phyloP scores from a whole-genome alignment of 37 sponge, comb jelly and placozoan species.

The Halichondria panicea region DNA sequence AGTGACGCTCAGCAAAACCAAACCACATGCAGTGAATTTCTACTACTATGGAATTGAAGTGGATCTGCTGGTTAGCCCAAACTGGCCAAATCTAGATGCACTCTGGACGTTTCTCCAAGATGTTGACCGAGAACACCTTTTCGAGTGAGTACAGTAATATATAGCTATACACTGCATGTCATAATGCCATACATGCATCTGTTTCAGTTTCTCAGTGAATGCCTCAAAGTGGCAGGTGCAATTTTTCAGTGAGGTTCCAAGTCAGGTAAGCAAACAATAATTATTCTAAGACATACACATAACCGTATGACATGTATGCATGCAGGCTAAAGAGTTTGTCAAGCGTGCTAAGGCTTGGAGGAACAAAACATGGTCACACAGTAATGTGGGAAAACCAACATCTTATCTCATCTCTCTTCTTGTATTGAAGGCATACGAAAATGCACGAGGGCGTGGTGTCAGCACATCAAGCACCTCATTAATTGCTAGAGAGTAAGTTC shows the following conservation, averaged over 20 bases:
- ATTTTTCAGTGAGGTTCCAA: conserved; percentile 19
- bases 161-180: no score
- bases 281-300: background rate
- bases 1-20: no score
- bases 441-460: conserved; percentile 5
- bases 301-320: background rate
- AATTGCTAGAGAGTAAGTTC: conserved; percentile 6
- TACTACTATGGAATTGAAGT: no score
- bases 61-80: no score
- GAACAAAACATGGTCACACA: no score
- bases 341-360: conserved; percentile 72
- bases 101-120: no score
- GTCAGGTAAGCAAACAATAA: conserved; percentile 12
- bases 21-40: no score
- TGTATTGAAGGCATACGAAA: conserved; percentile 31
- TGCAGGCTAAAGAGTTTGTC: conserved; percentile 58
- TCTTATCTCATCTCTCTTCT: conserved; percentile 44
- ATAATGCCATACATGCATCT: no score
- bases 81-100: no score
- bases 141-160: no score
- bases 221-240: conserved; percentile 60
- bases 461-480: background rate
- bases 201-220: conserved; percentile 52
- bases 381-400: conserved; percentile 57
- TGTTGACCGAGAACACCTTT: no score